Percentiles rank a stretch among this genome's conserved stretches.
Conservation (phyloP, 2,113 vertebrate genomes). For the Talpa occidentalis region DNA sequence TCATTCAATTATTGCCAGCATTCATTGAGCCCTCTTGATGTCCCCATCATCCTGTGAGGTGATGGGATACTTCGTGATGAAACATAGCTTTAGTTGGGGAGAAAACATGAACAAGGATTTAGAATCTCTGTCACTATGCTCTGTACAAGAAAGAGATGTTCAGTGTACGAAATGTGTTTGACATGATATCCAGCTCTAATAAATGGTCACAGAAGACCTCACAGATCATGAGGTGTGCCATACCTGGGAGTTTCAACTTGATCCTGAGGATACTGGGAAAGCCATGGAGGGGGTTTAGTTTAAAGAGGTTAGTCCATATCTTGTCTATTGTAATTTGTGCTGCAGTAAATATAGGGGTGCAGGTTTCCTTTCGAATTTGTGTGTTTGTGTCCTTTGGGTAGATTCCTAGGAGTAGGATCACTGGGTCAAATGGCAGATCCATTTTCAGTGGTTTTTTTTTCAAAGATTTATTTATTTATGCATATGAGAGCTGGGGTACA, state of each 20-base stretch:
- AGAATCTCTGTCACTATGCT: not conserved
- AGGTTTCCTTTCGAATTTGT: too few relatives aligned
- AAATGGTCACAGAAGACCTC: not conserved
- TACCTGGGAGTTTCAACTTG: not conserved
- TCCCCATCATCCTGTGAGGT: not conserved
- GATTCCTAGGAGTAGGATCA: too few relatives aligned
- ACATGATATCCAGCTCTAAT: not conserved
- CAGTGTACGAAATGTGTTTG: not conserved
- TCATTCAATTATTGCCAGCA: slow-evolving; percentile 8
- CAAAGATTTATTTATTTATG: too few relatives aligned
- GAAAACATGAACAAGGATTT: slow-evolving; percentile 8
- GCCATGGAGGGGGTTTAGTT: not conserved
- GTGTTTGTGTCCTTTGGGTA: too few relatives aligned
- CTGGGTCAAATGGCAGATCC: too few relatives aligned
- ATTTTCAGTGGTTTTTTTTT: too few relatives aligned
- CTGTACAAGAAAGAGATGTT: not conserved
- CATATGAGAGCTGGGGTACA: too few relatives aligned
- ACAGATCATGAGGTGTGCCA: not conserved
- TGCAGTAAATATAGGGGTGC: too few relatives aligned
- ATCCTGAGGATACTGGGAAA: not conserved
- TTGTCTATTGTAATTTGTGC: too few relatives aligned
- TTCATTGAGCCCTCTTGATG: not conserved
- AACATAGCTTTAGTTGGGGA: not conserved
- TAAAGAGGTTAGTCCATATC: not conserved
- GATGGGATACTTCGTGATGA: not conserved